These are phyloP conservation scores for Malaclemys terrapin DNA, from an alignment of 2,113 vertebrate species.

Conservation along the genomic window DNA sequence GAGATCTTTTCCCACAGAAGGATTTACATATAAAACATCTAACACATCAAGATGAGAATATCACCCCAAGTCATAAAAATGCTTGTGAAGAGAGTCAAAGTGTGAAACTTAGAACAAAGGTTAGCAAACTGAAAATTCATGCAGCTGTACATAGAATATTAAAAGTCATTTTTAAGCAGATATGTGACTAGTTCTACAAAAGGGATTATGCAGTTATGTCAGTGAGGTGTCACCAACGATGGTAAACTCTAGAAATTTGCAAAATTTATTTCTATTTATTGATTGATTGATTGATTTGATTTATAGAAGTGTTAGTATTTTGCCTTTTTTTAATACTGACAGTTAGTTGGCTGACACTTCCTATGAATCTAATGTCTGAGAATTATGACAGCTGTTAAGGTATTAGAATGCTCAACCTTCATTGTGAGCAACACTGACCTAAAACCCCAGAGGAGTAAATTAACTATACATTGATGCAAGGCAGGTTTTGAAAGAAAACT, in stretches of 20 bases:
- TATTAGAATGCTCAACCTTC: background rate
- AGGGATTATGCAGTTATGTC: fast-evolving
- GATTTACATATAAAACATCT: constrained; percentile 47
- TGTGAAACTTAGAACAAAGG: constrained; percentile 68
- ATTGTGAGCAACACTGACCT: background rate
- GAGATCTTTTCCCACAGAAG: constrained; percentile 28
- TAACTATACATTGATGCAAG: constrained; percentile 27
- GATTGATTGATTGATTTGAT: background rate
- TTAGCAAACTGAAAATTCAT: constrained; percentile 55
- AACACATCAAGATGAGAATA: constrained; percentile 66
- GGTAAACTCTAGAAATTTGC: background rate
- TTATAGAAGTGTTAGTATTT: background rate
- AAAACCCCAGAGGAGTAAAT: background rate
- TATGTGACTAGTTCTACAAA: background rate
- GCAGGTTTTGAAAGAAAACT: constrained; percentile 42
- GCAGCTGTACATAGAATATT: constrained; percentile 46
- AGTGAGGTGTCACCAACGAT: background rate
- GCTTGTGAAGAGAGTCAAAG: background rate
- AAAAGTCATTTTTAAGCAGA: constrained; percentile 22
- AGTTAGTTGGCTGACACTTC: background rate
- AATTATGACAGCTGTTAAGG: constrained; percentile 43
- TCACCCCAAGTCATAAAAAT: constrained; percentile 51
- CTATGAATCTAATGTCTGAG: background rate
- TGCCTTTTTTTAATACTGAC: background rate
- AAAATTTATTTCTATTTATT: background rate